These are phyloP conservation scores for Epistrophe grossulariae DNA, from an alignment of 2,888 invertebrate species.

Conservation along the genomic window DNA sequence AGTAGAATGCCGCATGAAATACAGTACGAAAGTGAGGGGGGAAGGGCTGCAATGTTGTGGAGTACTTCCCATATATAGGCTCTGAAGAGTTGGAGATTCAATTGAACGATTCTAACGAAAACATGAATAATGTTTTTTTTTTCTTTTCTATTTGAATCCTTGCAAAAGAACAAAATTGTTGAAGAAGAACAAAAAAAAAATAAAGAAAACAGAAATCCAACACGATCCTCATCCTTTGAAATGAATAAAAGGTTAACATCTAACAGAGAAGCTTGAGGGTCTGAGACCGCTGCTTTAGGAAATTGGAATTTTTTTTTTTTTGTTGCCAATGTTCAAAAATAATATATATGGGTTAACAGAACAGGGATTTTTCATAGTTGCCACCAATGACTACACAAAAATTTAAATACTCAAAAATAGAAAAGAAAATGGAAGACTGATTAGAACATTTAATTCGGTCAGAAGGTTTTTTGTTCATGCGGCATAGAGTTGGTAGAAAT, in stretches of 20 bases:
- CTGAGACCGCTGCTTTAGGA: conserved; percentile 33
- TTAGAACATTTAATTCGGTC: too few species aligned
- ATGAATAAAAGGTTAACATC: conserved; percentile 62
- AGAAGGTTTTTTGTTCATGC: too few species aligned
- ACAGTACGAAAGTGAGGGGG: background rate
- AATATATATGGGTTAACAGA: conserved; percentile 5
- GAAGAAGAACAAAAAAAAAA: background rate
- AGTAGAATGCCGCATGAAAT: conserved; percentile 28
- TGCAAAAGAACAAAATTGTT: conserved; percentile 27
- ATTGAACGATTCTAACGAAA: conserved; percentile 65
- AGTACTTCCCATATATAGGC: conserved; percentile 43
- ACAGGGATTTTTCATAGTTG: background rate
- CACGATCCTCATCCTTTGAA: conserved; percentile 31
- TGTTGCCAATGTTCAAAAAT: conserved; percentile 14
- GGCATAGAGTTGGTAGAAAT: too few species aligned
- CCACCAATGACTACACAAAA: background rate
- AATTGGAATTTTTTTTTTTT: conserved; percentile 55
- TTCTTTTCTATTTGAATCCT: conserved; percentile 26
- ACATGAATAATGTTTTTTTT: conserved; percentile 70
- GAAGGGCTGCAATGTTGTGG: background rate
- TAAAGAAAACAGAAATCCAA: conserved; percentile 10
- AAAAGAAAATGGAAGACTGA: background rate
- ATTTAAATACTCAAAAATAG: background rate
- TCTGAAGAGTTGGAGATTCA: conserved; percentile 56
- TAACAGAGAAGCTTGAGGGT: conserved; percentile 15